Evolutionary conservation across 2,797 vertebrate genomes (phyloP).

Genomic region (Channa striata): DNA sequence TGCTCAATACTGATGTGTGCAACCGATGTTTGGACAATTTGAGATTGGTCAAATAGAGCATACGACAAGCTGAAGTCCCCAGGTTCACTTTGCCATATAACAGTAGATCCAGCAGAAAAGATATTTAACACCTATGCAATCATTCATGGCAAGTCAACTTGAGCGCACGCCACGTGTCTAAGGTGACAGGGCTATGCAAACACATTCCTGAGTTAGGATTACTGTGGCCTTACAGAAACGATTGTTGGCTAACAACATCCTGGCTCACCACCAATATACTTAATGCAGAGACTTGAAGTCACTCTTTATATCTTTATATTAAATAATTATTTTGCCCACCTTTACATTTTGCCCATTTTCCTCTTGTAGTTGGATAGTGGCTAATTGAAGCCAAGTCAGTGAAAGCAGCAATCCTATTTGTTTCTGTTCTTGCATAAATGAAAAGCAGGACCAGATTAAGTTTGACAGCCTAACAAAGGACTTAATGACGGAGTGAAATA

Average conservation of each 20-base stretch:
- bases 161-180: slow-evolving; percentile 1
- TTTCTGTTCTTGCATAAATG: background rate
- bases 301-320: too few relatives aligned
- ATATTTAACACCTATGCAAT: slow-evolving; percentile 3
- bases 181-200: slow-evolving; percentile 14
- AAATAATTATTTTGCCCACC: too few relatives aligned
- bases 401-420: background rate
- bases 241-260: background rate
- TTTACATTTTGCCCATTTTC: background rate
- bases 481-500: slow-evolving; percentile 12
- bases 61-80: slow-evolving; percentile 11
- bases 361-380: background rate
- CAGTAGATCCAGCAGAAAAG: background rate
- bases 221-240: background rate
- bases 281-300: too few relatives aligned
- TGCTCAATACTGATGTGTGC: background rate
- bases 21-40: background rate
- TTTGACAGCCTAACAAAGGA: slow-evolving; percentile 14
- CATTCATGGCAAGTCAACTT: background rate
- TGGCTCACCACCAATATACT: background rate
- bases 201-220: background rate
- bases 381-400: background rate
- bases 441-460: background rate
- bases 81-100: background rate
- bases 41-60: slow-evolving; percentile 1